A percentile compares a stretch with the other conserved stretches of the same genome.
Evolutionary conservation across 2,113 vertebrate species (phyloP).

Genomic region (Acanthisitta chloris): DNA sequence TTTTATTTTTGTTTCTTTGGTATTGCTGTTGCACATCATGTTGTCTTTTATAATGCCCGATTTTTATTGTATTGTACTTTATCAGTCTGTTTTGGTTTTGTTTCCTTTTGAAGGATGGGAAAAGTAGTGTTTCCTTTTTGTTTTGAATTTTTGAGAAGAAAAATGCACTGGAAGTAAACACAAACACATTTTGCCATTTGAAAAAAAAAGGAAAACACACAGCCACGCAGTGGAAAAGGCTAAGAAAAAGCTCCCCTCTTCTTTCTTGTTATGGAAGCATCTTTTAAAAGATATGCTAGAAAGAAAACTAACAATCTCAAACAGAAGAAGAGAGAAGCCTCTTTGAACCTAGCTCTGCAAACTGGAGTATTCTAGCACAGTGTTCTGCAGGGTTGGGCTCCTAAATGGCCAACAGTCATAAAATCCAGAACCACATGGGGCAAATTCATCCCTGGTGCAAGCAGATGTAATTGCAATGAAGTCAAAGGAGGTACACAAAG

Average conservation of each 20-base stretch:
- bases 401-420: not conserved
- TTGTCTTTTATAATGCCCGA: slow-evolving; percentile 74
- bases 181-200: slow-evolving; percentile 73
- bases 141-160: slow-evolving; percentile 67
- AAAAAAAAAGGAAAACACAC: slow-evolving; percentile 59
- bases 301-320: not conserved
- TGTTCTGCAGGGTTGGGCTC: not conserved
- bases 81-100: slow-evolving; percentile 46
- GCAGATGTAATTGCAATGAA: not conserved
- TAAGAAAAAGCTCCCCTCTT: slow-evolving; percentile 29
- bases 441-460: slow-evolving; percentile 20
- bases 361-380: not conserved
- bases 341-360: not conserved
- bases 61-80: slow-evolving; percentile 78
- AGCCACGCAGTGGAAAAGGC: slow-evolving; percentile 40
- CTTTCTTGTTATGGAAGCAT: slow-evolving; percentile 14
- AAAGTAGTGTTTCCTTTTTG: slow-evolving; percentile 67
- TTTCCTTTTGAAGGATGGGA: slow-evolving; percentile 73
- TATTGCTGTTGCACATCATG: slow-evolving; percentile 78
- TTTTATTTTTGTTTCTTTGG: slow-evolving; percentile 69
- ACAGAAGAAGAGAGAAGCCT: slow-evolving; percentile 28
- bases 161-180: slow-evolving; percentile 82
- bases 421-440: slow-evolving; percentile 2
- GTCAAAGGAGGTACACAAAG: not conserved
- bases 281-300: slow-evolving; percentile 2